Conservation (phyloP, 2,888 invertebrate species). For the Polylopha cassiicola region DNA sequence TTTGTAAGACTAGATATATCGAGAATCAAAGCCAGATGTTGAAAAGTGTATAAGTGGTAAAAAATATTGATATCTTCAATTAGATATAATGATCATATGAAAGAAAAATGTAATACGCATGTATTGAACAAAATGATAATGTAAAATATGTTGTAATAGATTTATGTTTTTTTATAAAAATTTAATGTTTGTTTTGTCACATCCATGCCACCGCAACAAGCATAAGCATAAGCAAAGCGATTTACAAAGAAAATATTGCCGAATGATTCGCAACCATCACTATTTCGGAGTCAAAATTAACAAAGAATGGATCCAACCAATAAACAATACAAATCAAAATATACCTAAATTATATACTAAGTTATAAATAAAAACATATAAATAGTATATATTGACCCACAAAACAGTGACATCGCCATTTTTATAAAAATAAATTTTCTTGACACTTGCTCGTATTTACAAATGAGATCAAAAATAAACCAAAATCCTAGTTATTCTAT, state of each 20-base stretch:
- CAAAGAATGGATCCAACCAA: conserved; percentile 3
- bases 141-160: background rate
- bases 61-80: too few relatives aligned
- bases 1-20: too few relatives aligned
- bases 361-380: conserved; percentile 26
- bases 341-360: conserved; percentile 7
- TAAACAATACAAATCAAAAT: background rate
- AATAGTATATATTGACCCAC: conserved; percentile 33
- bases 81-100: too few relatives aligned
- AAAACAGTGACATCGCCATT: conserved; percentile 51
- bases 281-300: conserved; percentile 35
- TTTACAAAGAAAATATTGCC: conserved; percentile 39
- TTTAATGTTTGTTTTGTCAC: conserved; percentile 30
- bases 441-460: conserved; percentile 76
- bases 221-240: conserved; percentile 74
- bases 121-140: too few relatives aligned
- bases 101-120: too few relatives aligned
- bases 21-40: too few relatives aligned
- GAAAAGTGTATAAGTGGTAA: too few relatives aligned
- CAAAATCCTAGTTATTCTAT: conserved; percentile 7
- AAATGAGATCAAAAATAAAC: conserved; percentile 33
- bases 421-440: conserved; percentile 40
- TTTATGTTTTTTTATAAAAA: conserved; percentile 1
- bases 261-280: conserved; percentile 36
- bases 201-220: conserved; percentile 62